phyloP scores from a whole-genome alignment of 2,888 invertebrate species.

The Latrodectus elegans region DNA sequence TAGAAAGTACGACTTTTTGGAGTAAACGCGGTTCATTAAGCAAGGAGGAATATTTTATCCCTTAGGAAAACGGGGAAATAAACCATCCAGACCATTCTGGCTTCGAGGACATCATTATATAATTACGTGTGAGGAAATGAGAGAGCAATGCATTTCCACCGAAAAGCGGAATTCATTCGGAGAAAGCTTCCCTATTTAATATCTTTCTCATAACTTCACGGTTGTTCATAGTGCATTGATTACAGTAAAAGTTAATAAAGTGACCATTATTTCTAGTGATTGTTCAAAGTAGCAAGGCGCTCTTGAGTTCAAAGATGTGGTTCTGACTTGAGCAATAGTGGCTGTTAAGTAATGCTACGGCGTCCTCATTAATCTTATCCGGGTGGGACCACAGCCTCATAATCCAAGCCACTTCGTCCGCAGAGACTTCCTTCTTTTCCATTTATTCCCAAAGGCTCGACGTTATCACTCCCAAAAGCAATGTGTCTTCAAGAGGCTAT shows the following conservation, averaged over 20 bases:
- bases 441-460: conserved; percentile 42
- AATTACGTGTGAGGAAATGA: not conserved
- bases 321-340: conserved; percentile 25
- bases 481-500: conserved; percentile 26
- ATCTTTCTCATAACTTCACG: not conserved
- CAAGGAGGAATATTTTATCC: not conserved
- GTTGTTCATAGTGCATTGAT: not conserved
- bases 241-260: conserved; percentile 19
- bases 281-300: conserved; percentile 1
- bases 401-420: conserved; percentile 37
- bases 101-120: not conserved
- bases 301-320: conserved; percentile 8
- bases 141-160: not conserved
- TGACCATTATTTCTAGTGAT: conserved; percentile 1
- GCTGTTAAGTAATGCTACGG: conserved; percentile 32
- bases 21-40: too few relatives aligned
- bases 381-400: conserved; percentile 41
- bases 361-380: conserved; percentile 44
- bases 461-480: conserved; percentile 42
- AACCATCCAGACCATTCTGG: not conserved
- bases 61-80: not conserved
- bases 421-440: conserved; percentile 33
- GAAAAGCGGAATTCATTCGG: not conserved
- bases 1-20: too few relatives aligned
- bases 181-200: not conserved